These are phyloP conservation scores for Chiropotes sagulatus DNA, from an alignment of 2,797 vertebrate genomes.

Conservation along the genomic window DNA sequence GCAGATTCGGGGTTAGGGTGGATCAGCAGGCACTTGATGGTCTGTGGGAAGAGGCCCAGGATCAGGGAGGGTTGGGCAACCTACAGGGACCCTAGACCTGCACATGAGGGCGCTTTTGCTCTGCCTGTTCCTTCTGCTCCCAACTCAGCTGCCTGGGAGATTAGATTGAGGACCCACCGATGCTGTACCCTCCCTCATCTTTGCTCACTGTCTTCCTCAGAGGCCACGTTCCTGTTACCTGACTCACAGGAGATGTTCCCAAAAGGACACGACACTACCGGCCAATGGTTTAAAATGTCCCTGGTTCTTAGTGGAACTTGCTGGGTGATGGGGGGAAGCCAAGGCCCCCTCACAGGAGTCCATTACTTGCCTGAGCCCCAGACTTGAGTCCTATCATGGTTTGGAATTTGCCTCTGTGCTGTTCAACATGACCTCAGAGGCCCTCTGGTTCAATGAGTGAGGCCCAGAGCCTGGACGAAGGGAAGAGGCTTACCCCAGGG, in stretches of 20 bases:
- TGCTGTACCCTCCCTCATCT: background rate
- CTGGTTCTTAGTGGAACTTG: background rate
- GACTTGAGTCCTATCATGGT: background rate
- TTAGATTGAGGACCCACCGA: too few species aligned
- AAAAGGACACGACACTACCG: background rate
- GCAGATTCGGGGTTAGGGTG: slow-evolving; percentile 96
- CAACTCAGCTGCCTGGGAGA: background rate
- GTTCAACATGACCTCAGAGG: background rate
- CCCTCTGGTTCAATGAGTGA: background rate
- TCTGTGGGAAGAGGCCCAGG: slow-evolving; percentile 81
- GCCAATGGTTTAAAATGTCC: background rate
- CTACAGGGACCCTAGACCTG: too few species aligned
- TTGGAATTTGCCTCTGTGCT: background rate
- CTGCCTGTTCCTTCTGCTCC: background rate
- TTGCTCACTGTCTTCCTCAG: background rate
- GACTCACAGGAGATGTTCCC: background rate
- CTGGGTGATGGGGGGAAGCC: background rate
- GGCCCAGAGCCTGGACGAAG: background rate
- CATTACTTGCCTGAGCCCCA: too few species aligned
- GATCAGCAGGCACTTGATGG: slow-evolving; percentile 97
- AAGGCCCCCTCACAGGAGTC: too few species aligned
- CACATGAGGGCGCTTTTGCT: background rate
- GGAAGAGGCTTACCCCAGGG: background rate
- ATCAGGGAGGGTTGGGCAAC: background rate
- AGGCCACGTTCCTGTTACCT: background rate